Base-by-base conservation (phyloP, 1,140 invertebrate species). In the Bombus affinis region DNA sequence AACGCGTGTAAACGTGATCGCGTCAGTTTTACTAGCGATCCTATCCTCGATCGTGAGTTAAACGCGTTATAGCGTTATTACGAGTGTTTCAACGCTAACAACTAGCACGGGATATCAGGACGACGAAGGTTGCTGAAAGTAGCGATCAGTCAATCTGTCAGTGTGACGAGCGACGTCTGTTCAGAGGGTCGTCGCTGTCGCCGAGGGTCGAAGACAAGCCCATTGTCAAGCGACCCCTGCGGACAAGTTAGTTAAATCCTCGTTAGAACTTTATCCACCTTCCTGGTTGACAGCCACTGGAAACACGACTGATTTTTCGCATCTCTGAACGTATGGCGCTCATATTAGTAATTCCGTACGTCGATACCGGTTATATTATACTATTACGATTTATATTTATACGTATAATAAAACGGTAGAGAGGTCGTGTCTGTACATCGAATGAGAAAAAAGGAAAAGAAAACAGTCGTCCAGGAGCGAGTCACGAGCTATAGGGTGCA, bases 161-260 rank as follows among this genome's bases (percentile, higher is more conserved):
- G 75, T 62, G 75, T 87, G 86, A 81, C 81, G 70, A 88, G 86
- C 66, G 77, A 90, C 79, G 83, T 88, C 89, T 90, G 86, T 72
- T 82, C 72, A 73, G 83, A 86, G 87, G 91, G 87, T 91, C 6
- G 47, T 53, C 47, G 47, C 18, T 53, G 47, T 53, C 74, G 78
- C 77, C 62, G 72, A 85, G 90, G 90, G 87, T 90, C 82, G 88
- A 88, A 88, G 87, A 91, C 87, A 85, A 91, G 68, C 80, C 89
- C 84, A 91, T 91, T 92, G 89, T 92, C 87, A 88, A 90, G 75
- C 91, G 74, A 85, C 87, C 89, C 85, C 82, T 90, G 85, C 62
- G 85, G 83, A 91, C 91, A 84, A 89, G 92, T 92, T 89, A 83
- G 89, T 93, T 92, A 92, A 92, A 92, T 89, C 86, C 90, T 91